These are phyloP conservation scores for Anthopleura sola DNA, from an alignment of 64 coral and sea anemone genomes.

Conservation along the genomic window DNA sequence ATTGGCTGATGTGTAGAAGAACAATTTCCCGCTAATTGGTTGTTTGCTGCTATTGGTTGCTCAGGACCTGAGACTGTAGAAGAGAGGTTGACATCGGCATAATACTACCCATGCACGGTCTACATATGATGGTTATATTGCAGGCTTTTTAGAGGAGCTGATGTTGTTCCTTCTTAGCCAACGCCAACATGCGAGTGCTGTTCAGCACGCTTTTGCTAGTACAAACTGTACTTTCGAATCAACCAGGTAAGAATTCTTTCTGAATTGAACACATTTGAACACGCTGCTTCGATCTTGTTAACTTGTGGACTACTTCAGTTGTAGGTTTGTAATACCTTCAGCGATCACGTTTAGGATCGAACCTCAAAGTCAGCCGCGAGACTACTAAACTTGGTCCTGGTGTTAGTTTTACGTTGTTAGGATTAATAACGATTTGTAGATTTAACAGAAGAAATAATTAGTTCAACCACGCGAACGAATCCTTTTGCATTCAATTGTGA, in stretches of 20 bases:
- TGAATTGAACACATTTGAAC: not conserved
- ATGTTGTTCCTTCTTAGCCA: conserved; percentile 59
- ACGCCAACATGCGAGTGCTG: conserved; percentile 84
- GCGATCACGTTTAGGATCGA: conserved; percentile 33
- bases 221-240: conserved; percentile 14
- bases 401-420: conserved; percentile 94
- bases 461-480: conserved; percentile 84
- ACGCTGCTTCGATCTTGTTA: conserved; percentile 27
- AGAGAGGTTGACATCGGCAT: conserved; percentile 71
- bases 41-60: conserved; percentile 89
- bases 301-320: conserved; percentile 26
- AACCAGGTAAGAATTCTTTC: conserved; percentile 2
- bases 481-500: conserved; percentile 85
- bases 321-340: conserved; percentile 24
- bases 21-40: conserved; percentile 84
- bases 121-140: conserved; percentile 67
- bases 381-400: not conserved
- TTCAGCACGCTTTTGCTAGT: conserved; percentile 78
- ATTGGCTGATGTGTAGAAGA: conserved; percentile 61
- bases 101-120: conserved; percentile 75
- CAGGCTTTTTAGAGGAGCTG: conserved; percentile 48
- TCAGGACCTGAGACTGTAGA: conserved; percentile 60
- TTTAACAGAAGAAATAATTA: conserved; percentile 99
- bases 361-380: conserved; percentile 34
- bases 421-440: conserved; percentile 98